Conservation (phyloP, 2,797 vertebrate species). For the Vespertilio murinus region DNA sequence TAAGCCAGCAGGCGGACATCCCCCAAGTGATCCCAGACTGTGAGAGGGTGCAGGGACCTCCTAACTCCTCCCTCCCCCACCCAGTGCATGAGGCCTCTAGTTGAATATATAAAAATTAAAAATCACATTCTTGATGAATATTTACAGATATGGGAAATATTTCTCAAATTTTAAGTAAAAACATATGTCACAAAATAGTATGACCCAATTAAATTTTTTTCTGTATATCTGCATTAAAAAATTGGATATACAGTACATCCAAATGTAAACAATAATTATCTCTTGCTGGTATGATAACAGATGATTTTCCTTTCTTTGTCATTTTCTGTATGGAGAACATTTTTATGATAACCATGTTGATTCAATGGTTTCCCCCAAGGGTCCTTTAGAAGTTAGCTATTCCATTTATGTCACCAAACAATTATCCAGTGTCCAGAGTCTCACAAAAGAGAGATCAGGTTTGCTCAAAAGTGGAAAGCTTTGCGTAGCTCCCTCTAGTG, state of each 20-base stretch:
- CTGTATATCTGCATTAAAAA: neutral
- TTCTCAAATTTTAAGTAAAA: conserved; percentile 20
- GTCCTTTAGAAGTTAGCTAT: conserved; percentile 32
- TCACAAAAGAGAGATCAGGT: neutral
- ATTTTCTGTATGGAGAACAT: conserved; percentile 30
- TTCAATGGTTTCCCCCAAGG: neutral
- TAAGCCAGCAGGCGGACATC: too few relatives aligned
- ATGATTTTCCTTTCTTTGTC: conserved; percentile 18
- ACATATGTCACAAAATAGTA: neutral
- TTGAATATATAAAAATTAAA: neutral
- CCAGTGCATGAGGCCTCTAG: too few relatives aligned
- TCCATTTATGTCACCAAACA: conserved; percentile 28
- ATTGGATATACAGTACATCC: neutral
- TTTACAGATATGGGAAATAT: neutral
- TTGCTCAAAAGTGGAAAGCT: neutral
- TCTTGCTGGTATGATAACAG: neutral
- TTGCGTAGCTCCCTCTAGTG: neutral
- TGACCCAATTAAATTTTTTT: neutral
- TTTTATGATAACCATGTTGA: conserved; percentile 41
- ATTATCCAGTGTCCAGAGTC: neutral
- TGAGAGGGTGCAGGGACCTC: too few relatives aligned
- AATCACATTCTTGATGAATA: conserved; percentile 12
- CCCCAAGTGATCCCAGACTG: too few relatives aligned
- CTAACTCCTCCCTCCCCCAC: too few relatives aligned
- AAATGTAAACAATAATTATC: conserved; percentile 36